Base-by-base conservation (phyloP, 2,888 invertebrate species). In the Beris chalybata region DNA sequence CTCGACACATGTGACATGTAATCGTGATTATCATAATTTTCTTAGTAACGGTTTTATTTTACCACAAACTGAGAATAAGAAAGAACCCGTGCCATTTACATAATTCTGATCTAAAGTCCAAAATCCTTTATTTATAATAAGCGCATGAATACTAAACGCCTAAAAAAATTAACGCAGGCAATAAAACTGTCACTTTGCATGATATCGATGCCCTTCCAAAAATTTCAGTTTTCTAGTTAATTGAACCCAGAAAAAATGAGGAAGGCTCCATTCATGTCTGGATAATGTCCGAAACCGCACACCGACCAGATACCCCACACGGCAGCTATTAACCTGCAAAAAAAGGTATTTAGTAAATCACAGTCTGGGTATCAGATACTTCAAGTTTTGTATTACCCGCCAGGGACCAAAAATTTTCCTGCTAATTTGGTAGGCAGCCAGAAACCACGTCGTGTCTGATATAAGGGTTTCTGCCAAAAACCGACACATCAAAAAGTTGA, bases 121-220 rank as follows among this genome's bases (percentile, higher is more conserved):
- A 22, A 3, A 22, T 22, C 22, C 22, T 22, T 22, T 22, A 22
- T 22, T 22, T 22, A 22, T 22, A 22, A 3, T 22, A 3, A 22
- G 22, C 22, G 22, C 22, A 22, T 22, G 3, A 22, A 22, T 22
- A 22, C 22, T 3, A 22, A 22, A 22, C 22, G 22, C 22, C 22
- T 22, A 22, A 22, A 22, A 22, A 22, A 22, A 22, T 2, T 22
- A 22, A 22, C 22, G 3, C 22, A 2, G 22, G 65, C 61, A 52
- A 68, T 56, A 56, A 68, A 68, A 65, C 54, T 65, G 65, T 65
- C 67, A 65, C 65, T 65, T 68, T 65, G 56, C 54, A 68, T 68
- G 67, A 68, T 59, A 68, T 59, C 52, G 56, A 65, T 61, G 48
- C 67, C 59, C 52, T 57, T 59, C 59, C 22, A 45, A 47, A 32